These are phyloP conservation scores for Axinella damicornis DNA, from an alignment of 37 sponge, comb jelly and placozoan species.

Conservation along the genomic window DNA sequence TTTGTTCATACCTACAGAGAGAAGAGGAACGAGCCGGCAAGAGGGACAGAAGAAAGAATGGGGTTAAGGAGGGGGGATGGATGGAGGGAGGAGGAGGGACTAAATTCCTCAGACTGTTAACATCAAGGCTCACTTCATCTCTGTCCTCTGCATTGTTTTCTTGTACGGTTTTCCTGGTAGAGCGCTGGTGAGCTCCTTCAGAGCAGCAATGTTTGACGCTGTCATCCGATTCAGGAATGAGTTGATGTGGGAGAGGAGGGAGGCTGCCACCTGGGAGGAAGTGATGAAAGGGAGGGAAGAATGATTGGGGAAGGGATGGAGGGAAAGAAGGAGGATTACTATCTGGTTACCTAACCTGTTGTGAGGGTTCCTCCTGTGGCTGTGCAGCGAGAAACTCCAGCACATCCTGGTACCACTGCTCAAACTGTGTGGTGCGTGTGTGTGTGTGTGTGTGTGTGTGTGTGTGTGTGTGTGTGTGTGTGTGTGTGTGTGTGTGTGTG, in stretches of 20 bases:
- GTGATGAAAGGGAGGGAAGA: too few relatives aligned
- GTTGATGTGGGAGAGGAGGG: slow-evolving; percentile 39
- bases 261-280: background rate
- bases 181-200: slow-evolving; percentile 50
- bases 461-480: slow-evolving; percentile 42
- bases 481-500: slow-evolving; percentile 47
- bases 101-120: too few relatives aligned
- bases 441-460: background rate
- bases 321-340: background rate
- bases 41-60: background rate
- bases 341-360: too few relatives aligned
- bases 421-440: slow-evolving; percentile 44
- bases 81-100: background rate
- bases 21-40: slow-evolving; percentile 6
- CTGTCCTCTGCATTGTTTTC: slow-evolving; percentile 26
- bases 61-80: too few relatives aligned
- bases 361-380: slow-evolving; percentile 38
- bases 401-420: slow-evolving; percentile 48
- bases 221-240: slow-evolving; percentile 16
- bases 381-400: slow-evolving; percentile 56
- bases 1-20: slow-evolving; percentile 27
- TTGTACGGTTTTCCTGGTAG: slow-evolving; percentile 50
- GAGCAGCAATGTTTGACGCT: slow-evolving; percentile 9
- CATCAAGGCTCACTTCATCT: slow-evolving; percentile 67
- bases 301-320: too few relatives aligned